A percentile compares a stretch with the other conserved stretches of the same genome.
phyloP scores from a whole-genome alignment of 1,140 invertebrate species.

The Philopotamus ludificatus region DNA sequence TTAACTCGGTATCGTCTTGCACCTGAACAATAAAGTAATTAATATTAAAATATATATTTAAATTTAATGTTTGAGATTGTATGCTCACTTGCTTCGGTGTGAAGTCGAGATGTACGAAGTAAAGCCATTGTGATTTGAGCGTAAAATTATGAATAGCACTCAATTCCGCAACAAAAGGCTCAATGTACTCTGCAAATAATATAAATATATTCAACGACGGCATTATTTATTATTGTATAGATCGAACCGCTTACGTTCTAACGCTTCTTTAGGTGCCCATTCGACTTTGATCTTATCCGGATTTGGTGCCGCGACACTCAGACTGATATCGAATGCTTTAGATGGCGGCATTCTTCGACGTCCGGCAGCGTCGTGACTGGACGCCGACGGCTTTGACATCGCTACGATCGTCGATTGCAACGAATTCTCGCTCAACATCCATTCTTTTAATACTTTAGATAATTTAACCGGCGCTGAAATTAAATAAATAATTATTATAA shows the following conservation, averaged over 20 bases:
- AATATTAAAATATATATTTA: background rate
- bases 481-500: conserved; percentile 1
- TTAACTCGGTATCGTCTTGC: conserved; percentile 52
- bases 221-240: background rate
- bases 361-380: conserved; percentile 44
- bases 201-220: conserved; percentile 5
- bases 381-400: conserved; percentile 20
- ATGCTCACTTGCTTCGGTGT: conserved; percentile 53
- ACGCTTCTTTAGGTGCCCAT: conserved; percentile 45
- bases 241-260: conserved; percentile 45
- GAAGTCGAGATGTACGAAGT: conserved; percentile 75
- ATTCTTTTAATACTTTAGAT: conserved; percentile 43
- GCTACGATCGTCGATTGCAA: conserved; percentile 44
- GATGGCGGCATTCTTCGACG: conserved; percentile 48
- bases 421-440: conserved; percentile 47
- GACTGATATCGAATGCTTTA: conserved; percentile 47
- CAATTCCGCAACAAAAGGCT: conserved; percentile 69
- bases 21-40: conserved; percentile 42
- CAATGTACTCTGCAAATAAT: conserved; percentile 66
- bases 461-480: conserved; percentile 43
- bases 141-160: conserved; percentile 69
- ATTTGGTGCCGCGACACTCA: conserved; percentile 50
- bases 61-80: background rate
- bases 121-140: conserved; percentile 85
- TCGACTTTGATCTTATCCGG: conserved; percentile 46